A percentile compares a stretch with the other conserved stretches of the same genome.
phyloP scores from a whole-genome alignment of 92 coral and sea anemone species.

The Siderastrea siderea region DNA sequence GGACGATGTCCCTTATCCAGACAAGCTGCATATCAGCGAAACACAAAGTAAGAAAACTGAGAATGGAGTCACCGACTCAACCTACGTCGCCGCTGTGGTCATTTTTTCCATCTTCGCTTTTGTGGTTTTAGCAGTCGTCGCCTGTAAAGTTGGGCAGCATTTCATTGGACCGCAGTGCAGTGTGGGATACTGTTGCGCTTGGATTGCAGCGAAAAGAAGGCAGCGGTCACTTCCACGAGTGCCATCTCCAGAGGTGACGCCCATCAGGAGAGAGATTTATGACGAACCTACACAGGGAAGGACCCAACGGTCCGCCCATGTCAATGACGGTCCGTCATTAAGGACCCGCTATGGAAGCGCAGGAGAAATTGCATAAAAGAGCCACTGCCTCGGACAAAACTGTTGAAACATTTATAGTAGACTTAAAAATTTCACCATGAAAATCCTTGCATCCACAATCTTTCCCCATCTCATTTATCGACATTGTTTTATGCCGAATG shows the following conservation, averaged over 20 bases:
- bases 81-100: conserved; percentile 25
- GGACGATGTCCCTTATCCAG: conserved; percentile 15
- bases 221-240: conserved; percentile 23
- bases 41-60: background rate
- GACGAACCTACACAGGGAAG: background rate
- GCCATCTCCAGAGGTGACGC: conserved; percentile 18
- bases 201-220: conserved; percentile 20
- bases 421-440: too few species aligned
- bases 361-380: conserved; percentile 1
- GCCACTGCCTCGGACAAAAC: too few species aligned
- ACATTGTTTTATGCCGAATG: too few species aligned
- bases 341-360: conserved; percentile 39
- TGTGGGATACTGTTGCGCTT: conserved; percentile 20
- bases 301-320: background rate
- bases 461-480: too few species aligned
- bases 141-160: conserved; percentile 30
- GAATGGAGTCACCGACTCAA: background rate
- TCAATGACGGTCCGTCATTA: background rate
- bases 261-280: background rate
- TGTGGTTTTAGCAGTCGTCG: conserved; percentile 1
- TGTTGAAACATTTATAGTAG: too few species aligned
- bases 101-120: conserved; percentile 17
- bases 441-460: too few species aligned
- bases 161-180: conserved; percentile 33
- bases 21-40: background rate